Percentiles rank a stretch among this genome's conserved stretches.
Evolutionary conservation across 2,797 vertebrate species (phyloP).

Genomic region (Rhadinocentrus ornatus): DNA sequence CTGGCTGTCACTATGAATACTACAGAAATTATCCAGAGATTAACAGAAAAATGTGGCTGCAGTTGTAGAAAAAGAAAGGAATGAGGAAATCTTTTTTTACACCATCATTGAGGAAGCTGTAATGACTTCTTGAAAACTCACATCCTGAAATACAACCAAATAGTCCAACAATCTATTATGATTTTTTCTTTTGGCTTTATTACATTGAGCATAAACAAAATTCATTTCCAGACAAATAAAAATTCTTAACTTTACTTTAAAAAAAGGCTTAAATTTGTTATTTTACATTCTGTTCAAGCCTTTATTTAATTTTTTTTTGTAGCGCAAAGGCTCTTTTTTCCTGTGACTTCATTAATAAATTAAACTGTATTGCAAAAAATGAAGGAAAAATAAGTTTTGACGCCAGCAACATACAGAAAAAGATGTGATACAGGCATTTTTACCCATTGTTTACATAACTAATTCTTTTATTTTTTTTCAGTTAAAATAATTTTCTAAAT

Average conservation of each 20-base stretch:
- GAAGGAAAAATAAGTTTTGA: too few relatives aligned
- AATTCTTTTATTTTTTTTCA: neutral
- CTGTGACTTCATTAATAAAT: too few relatives aligned
- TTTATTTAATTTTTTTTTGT: neutral
- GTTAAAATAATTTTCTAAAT: too few relatives aligned
- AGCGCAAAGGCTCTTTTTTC: neutral
- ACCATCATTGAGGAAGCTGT: neutral
- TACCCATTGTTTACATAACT: too few relatives aligned
- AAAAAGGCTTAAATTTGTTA: too few relatives aligned
- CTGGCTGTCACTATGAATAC: conserved; percentile 13
- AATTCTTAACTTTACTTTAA: neutral
- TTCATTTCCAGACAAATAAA: neutral
- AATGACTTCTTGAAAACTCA: neutral
- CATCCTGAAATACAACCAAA: neutral
- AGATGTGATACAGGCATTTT: too few relatives aligned
- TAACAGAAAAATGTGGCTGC: neutral
- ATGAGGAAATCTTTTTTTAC: neutral
- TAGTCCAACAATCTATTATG: neutral
- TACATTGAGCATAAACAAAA: neutral
- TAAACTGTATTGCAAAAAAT: too few relatives aligned
- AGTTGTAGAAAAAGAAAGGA: neutral
- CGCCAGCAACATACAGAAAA: too few relatives aligned
- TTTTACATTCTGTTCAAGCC: neutral
- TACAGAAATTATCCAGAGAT: conserved; percentile 43
- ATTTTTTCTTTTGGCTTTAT: neutral